Percentiles rank a stretch among this genome's conserved stretches.
phyloP scores from a whole-genome alignment of 1,140 invertebrate genomes.

The Cotesia vestalis region DNA sequence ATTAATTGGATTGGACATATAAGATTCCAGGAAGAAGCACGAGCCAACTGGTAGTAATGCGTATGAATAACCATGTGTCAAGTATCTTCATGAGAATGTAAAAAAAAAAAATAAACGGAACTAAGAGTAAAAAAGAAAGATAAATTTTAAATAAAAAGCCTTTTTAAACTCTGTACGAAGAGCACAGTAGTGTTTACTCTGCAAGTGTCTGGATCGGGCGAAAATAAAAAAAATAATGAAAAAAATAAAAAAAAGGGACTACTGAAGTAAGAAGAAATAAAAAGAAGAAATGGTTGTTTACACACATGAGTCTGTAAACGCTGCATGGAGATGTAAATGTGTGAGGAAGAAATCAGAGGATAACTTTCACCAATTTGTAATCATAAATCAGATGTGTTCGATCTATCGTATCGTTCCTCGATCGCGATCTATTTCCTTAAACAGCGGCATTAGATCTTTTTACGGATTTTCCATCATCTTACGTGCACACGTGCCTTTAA shows the following conservation, averaged over 20 bases:
- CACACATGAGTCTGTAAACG: too few species aligned
- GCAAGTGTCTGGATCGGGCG: not conserved
- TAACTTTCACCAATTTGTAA: slow-evolving; percentile 39
- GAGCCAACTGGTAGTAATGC: slow-evolving; percentile 18
- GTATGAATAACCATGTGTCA: too few species aligned
- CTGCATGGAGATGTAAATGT: not conserved
- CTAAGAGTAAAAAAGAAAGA: not conserved
- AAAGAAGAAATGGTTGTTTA: too few species aligned
- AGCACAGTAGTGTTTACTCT: slow-evolving; percentile 12
- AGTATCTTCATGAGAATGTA: too few species aligned
- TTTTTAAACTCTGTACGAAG: too few species aligned
- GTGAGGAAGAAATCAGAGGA: slow-evolving; percentile 10
- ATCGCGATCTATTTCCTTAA: slow-evolving; percentile 26
- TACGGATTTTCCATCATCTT: too few species aligned
- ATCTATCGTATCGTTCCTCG: slow-evolving; percentile 29
- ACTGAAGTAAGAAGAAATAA: too few species aligned
- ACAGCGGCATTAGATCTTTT: slow-evolving; percentile 44
- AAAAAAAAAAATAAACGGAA: not conserved
- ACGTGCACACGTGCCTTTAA: too few species aligned
- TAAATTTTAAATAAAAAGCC: too few species aligned
- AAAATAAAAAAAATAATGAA: too few species aligned
- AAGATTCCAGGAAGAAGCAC: slow-evolving; percentile 35
- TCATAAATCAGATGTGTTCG: slow-evolving; percentile 31
- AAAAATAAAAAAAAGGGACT: too few species aligned
- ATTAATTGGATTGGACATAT: slow-evolving; percentile 34